A percentile compares a stretch with the other conserved stretches of the same genome.
phyloP scores from a whole-genome alignment of 2,113 vertebrate species.

The Psittacula cyanocephala region DNA sequence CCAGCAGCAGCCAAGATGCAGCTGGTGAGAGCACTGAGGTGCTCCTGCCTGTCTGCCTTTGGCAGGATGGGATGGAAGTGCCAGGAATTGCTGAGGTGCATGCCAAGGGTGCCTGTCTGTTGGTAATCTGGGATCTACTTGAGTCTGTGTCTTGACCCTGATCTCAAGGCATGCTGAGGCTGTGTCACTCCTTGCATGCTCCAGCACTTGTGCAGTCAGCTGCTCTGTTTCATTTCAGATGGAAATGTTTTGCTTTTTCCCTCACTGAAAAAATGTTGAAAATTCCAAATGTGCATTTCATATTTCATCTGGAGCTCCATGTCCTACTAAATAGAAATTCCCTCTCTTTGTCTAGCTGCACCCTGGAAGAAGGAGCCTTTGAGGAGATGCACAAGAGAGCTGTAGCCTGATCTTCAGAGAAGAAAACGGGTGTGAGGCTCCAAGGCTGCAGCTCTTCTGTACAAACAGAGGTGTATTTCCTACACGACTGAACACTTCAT shows the following conservation, averaged over 20 bases:
- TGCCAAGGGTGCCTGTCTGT: accelerated
- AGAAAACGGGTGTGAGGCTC: not conserved
- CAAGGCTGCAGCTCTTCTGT: not conserved
- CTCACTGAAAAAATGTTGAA: not conserved
- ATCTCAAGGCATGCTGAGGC: not conserved
- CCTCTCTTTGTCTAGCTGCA: not conserved
- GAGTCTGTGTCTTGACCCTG: not conserved
- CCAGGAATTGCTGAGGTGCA: not conserved
- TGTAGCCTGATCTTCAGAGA: not conserved
- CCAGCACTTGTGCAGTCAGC: not conserved
- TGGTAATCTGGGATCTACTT: not conserved
- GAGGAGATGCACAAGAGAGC: not conserved
- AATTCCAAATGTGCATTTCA: not conserved
- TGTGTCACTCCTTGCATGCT: not conserved
- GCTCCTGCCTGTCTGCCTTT: not conserved
- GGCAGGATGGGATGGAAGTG: not conserved
- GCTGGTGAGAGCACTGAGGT: not conserved
- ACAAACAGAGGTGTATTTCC: not conserved
- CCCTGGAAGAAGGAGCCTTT: not conserved
- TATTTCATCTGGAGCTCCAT: not conserved
- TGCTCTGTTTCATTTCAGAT: not conserved
- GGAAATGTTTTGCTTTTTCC: not conserved
- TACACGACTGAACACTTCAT: not conserved
- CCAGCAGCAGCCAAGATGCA: not conserved
- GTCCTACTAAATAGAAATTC: not conserved